phyloP scores from a whole-genome alignment of 2,888 invertebrate genomes.

The Bellardia pandia region DNA sequence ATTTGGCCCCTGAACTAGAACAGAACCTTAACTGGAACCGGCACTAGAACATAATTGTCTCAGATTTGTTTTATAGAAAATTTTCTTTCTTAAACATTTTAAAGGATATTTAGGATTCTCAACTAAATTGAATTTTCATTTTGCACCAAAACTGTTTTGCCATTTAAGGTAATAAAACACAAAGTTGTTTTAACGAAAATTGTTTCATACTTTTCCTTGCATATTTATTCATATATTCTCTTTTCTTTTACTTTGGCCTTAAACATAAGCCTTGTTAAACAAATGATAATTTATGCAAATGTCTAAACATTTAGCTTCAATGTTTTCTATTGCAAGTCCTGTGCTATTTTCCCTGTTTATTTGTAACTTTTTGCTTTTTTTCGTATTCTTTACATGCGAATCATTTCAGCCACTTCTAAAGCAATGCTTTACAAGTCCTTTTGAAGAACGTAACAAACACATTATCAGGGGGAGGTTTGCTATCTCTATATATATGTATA shows the following conservation, averaged over 20 bases:
- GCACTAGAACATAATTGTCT: too few species aligned
- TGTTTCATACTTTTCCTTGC: not conserved
- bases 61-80: too few species aligned
- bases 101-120: too few species aligned
- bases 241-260: not conserved
- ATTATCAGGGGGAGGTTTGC: not conserved
- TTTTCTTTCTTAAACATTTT: too few species aligned
- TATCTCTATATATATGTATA: not conserved
- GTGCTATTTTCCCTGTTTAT: conserved; percentile 25
- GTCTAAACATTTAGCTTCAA: conserved; percentile 74
- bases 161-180: conserved; percentile 31
- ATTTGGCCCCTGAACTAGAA: too few species aligned
- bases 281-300: conserved; percentile 83
- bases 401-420: not conserved
- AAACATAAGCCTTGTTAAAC: conserved; percentile 74
- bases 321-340: conserved; percentile 31
- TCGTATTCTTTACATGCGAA: not conserved
- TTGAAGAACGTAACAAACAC: not conserved
- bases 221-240: not conserved
- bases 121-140: not conserved
- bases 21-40: too few species aligned
- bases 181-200: not conserved
- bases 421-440: conserved; percentile 22
- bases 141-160: not conserved
- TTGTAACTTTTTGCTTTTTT: not conserved